Evolutionary conservation across 2,888 invertebrate genomes (phyloP), one percentile per base, ranked within the genome.

Genomic region (Boloria selene): DNA sequence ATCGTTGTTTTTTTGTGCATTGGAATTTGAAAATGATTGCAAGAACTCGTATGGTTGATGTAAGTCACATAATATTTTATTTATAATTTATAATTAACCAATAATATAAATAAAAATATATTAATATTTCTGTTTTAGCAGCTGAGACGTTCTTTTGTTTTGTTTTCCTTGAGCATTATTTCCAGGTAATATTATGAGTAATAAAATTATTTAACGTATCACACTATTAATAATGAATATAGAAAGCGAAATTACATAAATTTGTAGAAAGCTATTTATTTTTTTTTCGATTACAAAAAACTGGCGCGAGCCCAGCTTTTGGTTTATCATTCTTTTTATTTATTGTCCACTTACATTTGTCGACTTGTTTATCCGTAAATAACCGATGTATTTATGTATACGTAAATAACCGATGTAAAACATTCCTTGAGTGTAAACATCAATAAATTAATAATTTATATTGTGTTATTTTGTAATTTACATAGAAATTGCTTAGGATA

Each of bases 11-110:
- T 71, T 75, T 77, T 74, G 65, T 67, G 64, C 61, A 63, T 72
- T 70, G 70, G 68, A 68, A 67, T 70, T 74, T 75, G 73, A 82
- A 76, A 77, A 85, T 84, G 84, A 77, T 75, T 74, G 76, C 70
- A 56, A 68, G 70, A 52, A 69, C 74, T 64, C 76, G 73, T 68
- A 73, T 81, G 61, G 68, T 79, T 31, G 83, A 85, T 67, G 86
- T 85, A 61, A 85, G 86, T 86, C 72, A 64, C 66, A 61, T 54
- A 67, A 66, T 61, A 52, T 55, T 52, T 31, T 18, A 31, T n/a
- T 61, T 31, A 62, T 51, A 44, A 31, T 49, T 58, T 51, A 18
- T 42, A 22, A 55, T 54, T 61, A 17, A 16, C 51, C 4, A 55
- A 42, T 42, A 42, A 42, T 16, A 26, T 13, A 7, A 22, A 14